Evolutionary conservation across 2,113 vertebrate species (phyloP).

Genomic region (Sander vitreus): DNA sequence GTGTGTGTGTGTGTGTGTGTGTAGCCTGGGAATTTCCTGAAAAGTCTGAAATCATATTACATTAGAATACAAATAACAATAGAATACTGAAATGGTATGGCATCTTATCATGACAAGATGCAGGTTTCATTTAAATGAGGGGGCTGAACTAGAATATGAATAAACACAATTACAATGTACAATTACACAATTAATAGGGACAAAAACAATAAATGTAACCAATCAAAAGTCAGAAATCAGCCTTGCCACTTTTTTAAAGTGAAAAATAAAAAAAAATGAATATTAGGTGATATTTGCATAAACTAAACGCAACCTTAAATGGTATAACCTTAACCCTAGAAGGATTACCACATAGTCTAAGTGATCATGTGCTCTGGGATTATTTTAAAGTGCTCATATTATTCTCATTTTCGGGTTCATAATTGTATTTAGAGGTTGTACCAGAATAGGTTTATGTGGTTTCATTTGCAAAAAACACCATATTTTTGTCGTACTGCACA

Average conservation of each 20-base stretch:
- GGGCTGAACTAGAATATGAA: neutral
- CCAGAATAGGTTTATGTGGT: no score
- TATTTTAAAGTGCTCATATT: no score
- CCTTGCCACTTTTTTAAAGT: neutral
- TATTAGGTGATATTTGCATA: neutral
- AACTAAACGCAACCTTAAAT: no score
- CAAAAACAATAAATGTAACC: neutral
- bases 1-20: constrained; percentile 14
- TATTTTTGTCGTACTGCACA: no score
- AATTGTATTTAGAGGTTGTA: no score
- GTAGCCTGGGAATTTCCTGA: neutral
- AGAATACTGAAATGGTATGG: neutral
- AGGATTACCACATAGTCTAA: no score
- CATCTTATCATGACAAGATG: no score
- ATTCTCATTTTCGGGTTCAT: no score
- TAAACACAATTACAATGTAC: neutral
- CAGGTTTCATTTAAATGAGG: neutral
- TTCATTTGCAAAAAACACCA: no score
- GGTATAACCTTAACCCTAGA: no score
- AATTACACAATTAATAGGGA: neutral
- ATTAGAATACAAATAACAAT: neutral
- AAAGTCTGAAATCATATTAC: neutral
- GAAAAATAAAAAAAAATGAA: neutral
- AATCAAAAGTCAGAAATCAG: neutral
- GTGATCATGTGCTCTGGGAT: no score